A percentile compares a stretch with the other conserved stretches of the same genome.
phyloP scores from a whole-genome alignment of 2,113 vertebrate species.

The Solenodon paradoxus region DNA sequence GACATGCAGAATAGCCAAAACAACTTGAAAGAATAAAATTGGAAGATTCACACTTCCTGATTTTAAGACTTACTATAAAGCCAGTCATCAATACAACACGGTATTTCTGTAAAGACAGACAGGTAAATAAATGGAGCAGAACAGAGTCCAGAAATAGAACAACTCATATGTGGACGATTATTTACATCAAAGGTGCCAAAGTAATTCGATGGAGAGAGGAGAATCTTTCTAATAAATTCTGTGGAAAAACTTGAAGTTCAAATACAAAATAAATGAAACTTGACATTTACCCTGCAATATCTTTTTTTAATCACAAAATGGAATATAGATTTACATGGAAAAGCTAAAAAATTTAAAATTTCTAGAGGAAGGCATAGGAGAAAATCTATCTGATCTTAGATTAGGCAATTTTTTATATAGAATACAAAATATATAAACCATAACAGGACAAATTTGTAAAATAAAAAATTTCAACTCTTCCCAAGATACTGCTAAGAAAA shows the following conservation, averaged over 20 bases:
- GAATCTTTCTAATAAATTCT: background rate
- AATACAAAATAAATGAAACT: background rate
- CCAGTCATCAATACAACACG: background rate
- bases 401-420: background rate
- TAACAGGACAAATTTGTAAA: background rate
- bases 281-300: background rate
- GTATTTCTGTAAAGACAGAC: background rate
- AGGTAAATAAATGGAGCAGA: background rate
- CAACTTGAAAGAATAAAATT: background rate
- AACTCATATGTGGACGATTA: background rate
- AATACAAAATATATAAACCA: background rate
- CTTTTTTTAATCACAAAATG: background rate
- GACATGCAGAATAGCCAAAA: background rate
- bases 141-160: background rate
- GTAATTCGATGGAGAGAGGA: background rate
- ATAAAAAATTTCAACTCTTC: background rate
- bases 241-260: background rate
- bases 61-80: background rate
- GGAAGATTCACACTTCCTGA: background rate
- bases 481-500: conserved; percentile 34
- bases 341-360: background rate
- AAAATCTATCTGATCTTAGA: conserved; percentile 19
- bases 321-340: background rate
- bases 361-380: background rate
- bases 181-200: conserved; percentile 12